Evolutionary conservation across 2,888 invertebrate species (phyloP).

Genomic region (Heteromurus nitidus): DNA sequence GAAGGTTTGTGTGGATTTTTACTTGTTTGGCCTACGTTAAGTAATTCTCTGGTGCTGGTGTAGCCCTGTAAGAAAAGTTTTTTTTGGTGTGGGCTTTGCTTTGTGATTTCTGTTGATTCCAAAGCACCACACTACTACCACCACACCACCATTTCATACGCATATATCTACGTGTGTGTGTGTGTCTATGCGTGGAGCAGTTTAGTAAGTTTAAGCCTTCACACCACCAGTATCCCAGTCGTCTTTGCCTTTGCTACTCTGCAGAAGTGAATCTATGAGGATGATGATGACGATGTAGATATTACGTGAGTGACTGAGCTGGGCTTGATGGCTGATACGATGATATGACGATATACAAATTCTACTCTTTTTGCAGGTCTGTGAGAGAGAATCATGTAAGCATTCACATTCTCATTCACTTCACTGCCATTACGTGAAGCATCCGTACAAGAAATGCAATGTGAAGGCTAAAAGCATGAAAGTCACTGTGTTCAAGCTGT

Average conservation of each 20-base stretch:
- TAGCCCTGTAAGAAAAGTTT: background rate
- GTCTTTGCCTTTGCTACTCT: background rate
- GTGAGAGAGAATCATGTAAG: conserved; percentile 33
- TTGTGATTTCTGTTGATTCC: conserved; percentile 31
- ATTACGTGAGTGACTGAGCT: conserved; percentile 20
- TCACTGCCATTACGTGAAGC: conserved; percentile 22
- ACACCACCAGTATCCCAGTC: background rate
- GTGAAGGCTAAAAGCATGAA: conserved; percentile 64
- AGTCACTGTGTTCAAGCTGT: conserved; percentile 27
- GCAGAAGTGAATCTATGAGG: background rate
- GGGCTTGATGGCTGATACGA: conserved; percentile 8
- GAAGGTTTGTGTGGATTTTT: background rate
- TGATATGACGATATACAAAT: conserved; percentile 20
- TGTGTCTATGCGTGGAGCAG: no score
- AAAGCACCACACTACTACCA: background rate
- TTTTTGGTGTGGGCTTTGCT: conserved; percentile 23
- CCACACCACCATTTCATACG: background rate
- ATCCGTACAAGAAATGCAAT: conserved; percentile 51
- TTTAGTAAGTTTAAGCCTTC: no score
- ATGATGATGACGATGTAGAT: conserved; percentile 6
- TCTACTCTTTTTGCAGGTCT: conserved; percentile 23
- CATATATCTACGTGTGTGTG: no score
- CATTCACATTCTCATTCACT: background rate
- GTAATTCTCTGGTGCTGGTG: background rate
- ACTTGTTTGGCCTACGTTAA: no score